Base-by-base conservation (phyloP, 2,888 invertebrate genomes). In the Chydorus sphaericus region DNA sequence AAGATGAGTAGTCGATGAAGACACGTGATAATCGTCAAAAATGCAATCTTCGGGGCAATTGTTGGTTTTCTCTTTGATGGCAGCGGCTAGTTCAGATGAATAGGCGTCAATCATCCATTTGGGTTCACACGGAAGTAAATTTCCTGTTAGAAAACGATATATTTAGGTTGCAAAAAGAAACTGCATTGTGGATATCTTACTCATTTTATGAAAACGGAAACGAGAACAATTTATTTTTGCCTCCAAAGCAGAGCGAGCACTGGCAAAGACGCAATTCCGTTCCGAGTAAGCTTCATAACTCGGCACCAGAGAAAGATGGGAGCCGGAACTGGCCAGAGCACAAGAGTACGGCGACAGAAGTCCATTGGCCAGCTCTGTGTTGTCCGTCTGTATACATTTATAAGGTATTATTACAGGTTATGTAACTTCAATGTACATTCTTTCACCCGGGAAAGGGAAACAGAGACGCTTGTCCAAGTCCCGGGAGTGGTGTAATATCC, bases 301-400 rank as follows among this genome's bases (percentile, higher is more conserved):
- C 16, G 49, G 55, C n/a, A 48, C 49, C 28, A 31, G 37, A 28
- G 11, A 11, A 18, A 14, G 20, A 16, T 49, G 49, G 28, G 26
- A 20, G 28, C 31, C 37, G n/a, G 48, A n/a, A 11, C 36, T 23
- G 23, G 48, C 20, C 8, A 36, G 55, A 10, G 49, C 28, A 49
- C 55, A 55, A 14, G 49, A 31, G 20, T 33, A 38, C 3, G 55
- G 55, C 5, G 55, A 48, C n/a, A 55, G 30, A 8, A 18, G 23
- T 14, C 38, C 23, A 5, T 16, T 36, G 20, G 26, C 16, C 49
- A 48, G 28, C 33, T 36, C 55, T 18, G 48, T 48, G 23, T 55
- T 55, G 26, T 55, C 55, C 14, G 55, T 55, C 55, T 55, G 49
- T 20, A 33, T 33, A 48, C n/a, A 48, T n/a, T 48, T 16, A 48